These are phyloP conservation scores for Andrena trimmerana DNA, from an alignment of 2,888 invertebrate species.

Conservation along the genomic window DNA sequence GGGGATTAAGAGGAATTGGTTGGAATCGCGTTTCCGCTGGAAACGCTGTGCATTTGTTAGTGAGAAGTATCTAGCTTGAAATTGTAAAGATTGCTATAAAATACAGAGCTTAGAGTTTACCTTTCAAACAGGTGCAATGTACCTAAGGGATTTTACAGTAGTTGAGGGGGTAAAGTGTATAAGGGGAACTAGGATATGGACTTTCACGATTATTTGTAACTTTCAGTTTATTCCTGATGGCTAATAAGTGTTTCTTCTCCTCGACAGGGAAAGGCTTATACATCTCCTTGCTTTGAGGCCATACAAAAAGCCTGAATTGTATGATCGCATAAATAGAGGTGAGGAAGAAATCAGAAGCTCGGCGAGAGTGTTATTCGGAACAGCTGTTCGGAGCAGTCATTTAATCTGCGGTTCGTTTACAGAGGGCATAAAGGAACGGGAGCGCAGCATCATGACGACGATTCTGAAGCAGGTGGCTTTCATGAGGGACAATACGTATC, in stretches of 20 bases:
- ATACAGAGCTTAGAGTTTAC: too few relatives aligned
- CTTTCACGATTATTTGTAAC: background rate
- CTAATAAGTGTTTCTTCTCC: slow-evolving; percentile 71
- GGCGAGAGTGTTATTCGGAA: too few relatives aligned
- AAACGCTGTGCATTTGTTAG: background rate
- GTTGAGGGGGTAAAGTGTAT: too few relatives aligned
- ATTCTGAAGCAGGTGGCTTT: slow-evolving; percentile 93
- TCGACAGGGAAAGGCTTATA: slow-evolving; percentile 95
- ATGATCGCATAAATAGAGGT: slow-evolving; percentile 93
- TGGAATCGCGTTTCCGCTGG: background rate
- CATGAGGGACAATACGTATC: slow-evolving; percentile 95
- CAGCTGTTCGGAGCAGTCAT: background rate
- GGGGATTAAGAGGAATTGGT: background rate
- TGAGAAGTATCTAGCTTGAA: background rate
- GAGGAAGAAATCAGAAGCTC: background rate
- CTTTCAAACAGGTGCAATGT: background rate
- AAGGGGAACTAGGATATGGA: background rate
- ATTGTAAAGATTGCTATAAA: background rate
- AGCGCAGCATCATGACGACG: slow-evolving; percentile 91
- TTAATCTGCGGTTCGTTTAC: slow-evolving; percentile 79
- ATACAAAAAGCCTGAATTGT: slow-evolving; percentile 96
- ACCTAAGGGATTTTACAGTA: too few relatives aligned
- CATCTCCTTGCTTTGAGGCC: slow-evolving; percentile 97
- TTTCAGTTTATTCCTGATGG: too few relatives aligned
- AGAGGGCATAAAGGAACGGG: slow-evolving; percentile 96